Evolutionary conservation across 2,888 invertebrate species (phyloP).

Genomic region (Stenoptilia bipunctidactyla): DNA sequence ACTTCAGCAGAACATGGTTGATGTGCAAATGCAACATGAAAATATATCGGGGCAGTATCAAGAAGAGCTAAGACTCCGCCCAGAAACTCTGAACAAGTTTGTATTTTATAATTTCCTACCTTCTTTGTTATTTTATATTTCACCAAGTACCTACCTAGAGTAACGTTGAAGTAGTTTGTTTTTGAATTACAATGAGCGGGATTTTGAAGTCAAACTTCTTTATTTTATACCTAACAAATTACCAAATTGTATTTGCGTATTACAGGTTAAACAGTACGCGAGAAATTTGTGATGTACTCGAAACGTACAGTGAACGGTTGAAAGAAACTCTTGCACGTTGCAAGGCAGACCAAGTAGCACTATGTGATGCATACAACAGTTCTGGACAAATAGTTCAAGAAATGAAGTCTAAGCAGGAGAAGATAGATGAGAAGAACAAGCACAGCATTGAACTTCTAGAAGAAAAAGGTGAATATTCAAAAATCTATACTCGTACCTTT

Average conservation of each 20-base stretch:
- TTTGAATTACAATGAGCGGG: too few relatives aligned
- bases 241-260: background rate
- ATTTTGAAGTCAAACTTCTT: too few relatives aligned
- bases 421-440: conserved; percentile 16
- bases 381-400: conserved; percentile 23
- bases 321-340: conserved; percentile 33
- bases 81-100: conserved; percentile 48
- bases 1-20: conserved; percentile 53
- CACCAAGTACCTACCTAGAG: background rate
- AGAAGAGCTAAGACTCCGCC: conserved; percentile 43
- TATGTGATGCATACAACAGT: conserved; percentile 33
- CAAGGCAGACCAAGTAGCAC: conserved; percentile 32
- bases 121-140: background rate
- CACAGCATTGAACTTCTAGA: conserved; percentile 18
- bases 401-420: conserved; percentile 18
- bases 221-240: too few relatives aligned
- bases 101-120: conserved; percentile 2
- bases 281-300: conserved; percentile 39
- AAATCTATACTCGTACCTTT: too few relatives aligned
- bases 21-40: conserved; percentile 55
- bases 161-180: too few relatives aligned
- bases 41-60: conserved; percentile 43
- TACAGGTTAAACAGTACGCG: conserved; percentile 31
- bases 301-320: conserved; percentile 33
- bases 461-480: conserved; percentile 23